A percentile compares a stretch with the other conserved stretches of the same genome.
These are phyloP conservation scores for Erynnis tages DNA, from an alignment of 2,888 invertebrate genomes.

Conservation along the genomic window DNA sequence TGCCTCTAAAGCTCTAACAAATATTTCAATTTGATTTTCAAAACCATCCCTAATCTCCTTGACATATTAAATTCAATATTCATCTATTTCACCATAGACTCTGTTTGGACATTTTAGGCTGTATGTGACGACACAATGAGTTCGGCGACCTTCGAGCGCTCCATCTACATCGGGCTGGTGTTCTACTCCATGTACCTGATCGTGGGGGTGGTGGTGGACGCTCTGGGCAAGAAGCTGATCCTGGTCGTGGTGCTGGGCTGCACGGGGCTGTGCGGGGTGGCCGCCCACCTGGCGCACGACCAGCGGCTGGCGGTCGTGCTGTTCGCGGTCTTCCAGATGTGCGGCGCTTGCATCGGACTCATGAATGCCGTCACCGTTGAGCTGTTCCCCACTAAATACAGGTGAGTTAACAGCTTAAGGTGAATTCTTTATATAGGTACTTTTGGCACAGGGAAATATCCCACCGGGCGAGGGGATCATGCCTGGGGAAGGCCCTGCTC, in stretches of 20 bases:
- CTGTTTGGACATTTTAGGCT: slow-evolving; percentile 38
- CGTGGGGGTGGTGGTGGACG: slow-evolving; percentile 82
- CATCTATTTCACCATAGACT: too few relatives aligned
- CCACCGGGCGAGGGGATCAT: too few relatives aligned
- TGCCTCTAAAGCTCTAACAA: too few relatives aligned
- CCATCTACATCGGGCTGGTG: slow-evolving; percentile 84
- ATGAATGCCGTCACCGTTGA: slow-evolving; percentile 82
- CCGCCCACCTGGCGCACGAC: slow-evolving; percentile 81
- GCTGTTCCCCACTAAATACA: slow-evolving; percentile 80
- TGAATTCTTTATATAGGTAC: neutral
- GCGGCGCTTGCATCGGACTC: slow-evolving; percentile 80
- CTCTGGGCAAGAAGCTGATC: slow-evolving; percentile 78
- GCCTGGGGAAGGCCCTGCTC: too few relatives aligned
- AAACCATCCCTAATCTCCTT: too few relatives aligned
- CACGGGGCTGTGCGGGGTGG: slow-evolving; percentile 80
- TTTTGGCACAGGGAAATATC: too few relatives aligned
- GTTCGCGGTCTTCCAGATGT: slow-evolving; percentile 77
- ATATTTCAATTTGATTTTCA: too few relatives aligned
- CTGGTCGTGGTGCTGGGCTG: slow-evolving; percentile 71
- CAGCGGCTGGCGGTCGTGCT: slow-evolving; percentile 82
- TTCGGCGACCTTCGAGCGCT: slow-evolving; percentile 83
- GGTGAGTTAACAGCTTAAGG: slow-evolving; percentile 45
- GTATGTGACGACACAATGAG: slow-evolving; percentile 81
- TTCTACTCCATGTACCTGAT: slow-evolving; percentile 84
- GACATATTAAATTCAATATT: too few relatives aligned